Evolutionary conservation across 2,113 vertebrate species (phyloP).

Genomic region (Bubalus kerabau): DNA sequence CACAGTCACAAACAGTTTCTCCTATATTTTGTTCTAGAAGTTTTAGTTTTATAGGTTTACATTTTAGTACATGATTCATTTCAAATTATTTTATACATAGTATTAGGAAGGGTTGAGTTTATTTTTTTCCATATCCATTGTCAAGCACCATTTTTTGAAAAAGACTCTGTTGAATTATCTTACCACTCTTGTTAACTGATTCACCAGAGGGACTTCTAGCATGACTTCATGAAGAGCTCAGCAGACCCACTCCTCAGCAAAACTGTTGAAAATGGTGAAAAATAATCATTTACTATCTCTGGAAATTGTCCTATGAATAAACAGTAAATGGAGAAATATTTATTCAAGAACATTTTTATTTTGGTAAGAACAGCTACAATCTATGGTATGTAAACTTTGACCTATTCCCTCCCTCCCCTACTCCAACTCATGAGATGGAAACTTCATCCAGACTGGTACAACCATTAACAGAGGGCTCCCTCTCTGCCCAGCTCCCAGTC

Average conservation of each 20-base stretch:
- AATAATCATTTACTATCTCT: not conserved
- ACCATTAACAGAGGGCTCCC: not conserved
- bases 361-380: not conserved
- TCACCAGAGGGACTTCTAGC: not conserved
- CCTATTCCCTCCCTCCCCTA: not conserved
- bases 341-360: not conserved
- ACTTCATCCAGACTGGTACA: not conserved
- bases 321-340: not conserved
- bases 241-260: not conserved
- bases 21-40: constrained; percentile 1
- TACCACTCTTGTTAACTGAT: not conserved
- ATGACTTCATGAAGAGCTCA: not conserved
- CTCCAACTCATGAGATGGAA: not conserved
- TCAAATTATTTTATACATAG: not conserved
- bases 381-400: not conserved
- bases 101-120: not conserved
- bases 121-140: not conserved
- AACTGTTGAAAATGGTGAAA: not conserved
- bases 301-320: not conserved
- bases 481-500: not conserved
- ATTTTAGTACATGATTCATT: not conserved
- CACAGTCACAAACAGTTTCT: not conserved
- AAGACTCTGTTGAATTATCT: not conserved
- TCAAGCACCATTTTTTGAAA: not conserved
- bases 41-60: not conserved